Percentiles rank a stretch among this genome's conserved stretches.
phyloP scores from a whole-genome alignment of 1,140 invertebrate species.

The Whitmania pigra region DNA sequence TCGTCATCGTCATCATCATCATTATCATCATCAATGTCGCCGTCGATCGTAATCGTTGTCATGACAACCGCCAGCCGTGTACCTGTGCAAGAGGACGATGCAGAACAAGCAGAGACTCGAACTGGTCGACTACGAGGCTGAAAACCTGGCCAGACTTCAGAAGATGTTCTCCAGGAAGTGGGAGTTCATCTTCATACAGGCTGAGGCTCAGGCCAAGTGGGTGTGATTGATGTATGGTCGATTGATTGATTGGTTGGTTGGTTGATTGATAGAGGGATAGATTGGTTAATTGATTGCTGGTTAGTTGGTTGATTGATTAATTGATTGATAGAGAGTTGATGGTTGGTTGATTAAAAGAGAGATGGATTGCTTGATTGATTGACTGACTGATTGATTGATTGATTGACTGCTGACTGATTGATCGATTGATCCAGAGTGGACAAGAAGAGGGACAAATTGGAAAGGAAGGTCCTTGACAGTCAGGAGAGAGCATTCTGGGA shows the following conservation, averaged over 20 bases:
- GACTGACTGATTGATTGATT: neutral
- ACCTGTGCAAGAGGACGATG: constrained; percentile 98
- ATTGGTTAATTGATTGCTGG: neutral
- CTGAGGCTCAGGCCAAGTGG: constrained; percentile 54
- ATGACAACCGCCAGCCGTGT: constrained; percentile 62
- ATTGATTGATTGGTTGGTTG: neutral
- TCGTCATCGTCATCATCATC: neutral
- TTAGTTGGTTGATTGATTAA: neutral
- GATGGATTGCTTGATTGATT: neutral
- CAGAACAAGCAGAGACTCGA: constrained; percentile 96
- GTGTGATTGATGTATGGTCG: constrained; percentile 21
- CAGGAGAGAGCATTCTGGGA: constrained; percentile 99
- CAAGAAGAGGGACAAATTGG: constrained; percentile 93
- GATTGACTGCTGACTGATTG: neutral
- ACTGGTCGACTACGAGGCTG: constrained; percentile 93
- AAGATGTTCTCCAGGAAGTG: constrained; percentile 99
- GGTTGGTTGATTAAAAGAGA: neutral
- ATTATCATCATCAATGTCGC: neutral
- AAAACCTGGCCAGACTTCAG: constrained; percentile 88
- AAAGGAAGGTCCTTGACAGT: constrained; percentile 92
- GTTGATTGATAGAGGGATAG: neutral
- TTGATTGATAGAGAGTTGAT: neutral
- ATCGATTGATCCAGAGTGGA: constrained; percentile 65
- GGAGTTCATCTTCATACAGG: constrained; percentile 99
- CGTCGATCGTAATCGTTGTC: neutral